Conservation (phyloP, 2,888 invertebrate species). For the Netelia virgata region DNA sequence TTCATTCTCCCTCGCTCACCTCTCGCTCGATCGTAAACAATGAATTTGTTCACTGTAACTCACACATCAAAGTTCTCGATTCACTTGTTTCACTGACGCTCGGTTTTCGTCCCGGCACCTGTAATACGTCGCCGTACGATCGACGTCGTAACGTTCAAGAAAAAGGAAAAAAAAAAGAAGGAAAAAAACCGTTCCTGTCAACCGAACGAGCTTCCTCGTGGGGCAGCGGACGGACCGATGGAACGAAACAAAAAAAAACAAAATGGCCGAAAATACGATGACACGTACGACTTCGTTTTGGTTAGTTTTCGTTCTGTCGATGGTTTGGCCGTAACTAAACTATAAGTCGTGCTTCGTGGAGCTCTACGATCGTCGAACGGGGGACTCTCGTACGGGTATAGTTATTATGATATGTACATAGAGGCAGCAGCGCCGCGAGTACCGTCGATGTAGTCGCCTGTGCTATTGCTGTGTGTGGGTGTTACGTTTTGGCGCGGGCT, state of each 20-base stretch:
- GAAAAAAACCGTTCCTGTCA: not conserved
- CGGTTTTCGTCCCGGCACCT: too few species aligned
- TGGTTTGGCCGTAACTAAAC: constrained; percentile 71
- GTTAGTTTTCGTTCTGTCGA: constrained; percentile 63
- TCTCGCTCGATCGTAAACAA: not conserved
- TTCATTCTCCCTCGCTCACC: constrained; percentile 67
- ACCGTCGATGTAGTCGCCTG: constrained; percentile 51
- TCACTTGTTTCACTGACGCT: too few species aligned
- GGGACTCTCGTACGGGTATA: constrained; percentile 71
- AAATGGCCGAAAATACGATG: constrained; percentile 44
- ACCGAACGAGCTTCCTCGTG: not conserved
- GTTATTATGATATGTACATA: constrained; percentile 77
- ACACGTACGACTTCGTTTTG: constrained; percentile 31
- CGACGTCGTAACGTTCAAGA: not conserved
- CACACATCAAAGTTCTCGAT: too few species aligned
- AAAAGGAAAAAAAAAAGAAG: not conserved
- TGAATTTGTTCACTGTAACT: too few species aligned
- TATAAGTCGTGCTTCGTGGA: constrained; percentile 66
- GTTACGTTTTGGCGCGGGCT: constrained; percentile 54
- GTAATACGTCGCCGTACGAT: too few species aligned
- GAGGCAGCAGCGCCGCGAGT: constrained; percentile 70
- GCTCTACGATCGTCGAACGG: constrained; percentile 79
- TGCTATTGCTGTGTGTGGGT: constrained; percentile 10
- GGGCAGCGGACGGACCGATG: not conserved
- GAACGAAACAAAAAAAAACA: constrained; percentile 3